A percentile compares a stretch with the other conserved stretches of the same genome.
Conservation (phyloP, 2,888 invertebrate species). For the Papilio protenor region DNA sequence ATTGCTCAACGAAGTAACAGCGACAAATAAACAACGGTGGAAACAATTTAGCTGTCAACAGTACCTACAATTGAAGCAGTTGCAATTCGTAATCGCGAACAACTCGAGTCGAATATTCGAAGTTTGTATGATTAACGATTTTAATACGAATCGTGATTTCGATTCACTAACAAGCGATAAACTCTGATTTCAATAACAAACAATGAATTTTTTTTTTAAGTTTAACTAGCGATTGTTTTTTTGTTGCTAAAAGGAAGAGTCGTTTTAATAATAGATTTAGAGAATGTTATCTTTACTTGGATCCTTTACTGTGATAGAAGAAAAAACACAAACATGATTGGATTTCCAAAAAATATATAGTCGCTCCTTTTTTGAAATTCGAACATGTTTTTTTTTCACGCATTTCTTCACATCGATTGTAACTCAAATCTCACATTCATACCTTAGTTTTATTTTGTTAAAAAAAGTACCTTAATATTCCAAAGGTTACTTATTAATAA, state of each 20-base stretch:
- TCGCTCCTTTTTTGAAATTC: no score
- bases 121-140: slow-evolving; percentile 31
- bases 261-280: no score
- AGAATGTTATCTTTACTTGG: no score
- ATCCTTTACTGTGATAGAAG: no score
- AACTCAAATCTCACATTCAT: no score
- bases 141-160: slow-evolving; percentile 1
- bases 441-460: no score
- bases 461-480: no score
- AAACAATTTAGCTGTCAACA: slow-evolving; percentile 45
- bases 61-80: slow-evolving; percentile 23
- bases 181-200: slow-evolving; percentile 5
- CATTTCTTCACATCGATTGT: no score
- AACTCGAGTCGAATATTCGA: slow-evolving; percentile 8
- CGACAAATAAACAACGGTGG: slow-evolving; percentile 47
- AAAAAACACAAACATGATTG: no score
- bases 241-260: neutral
- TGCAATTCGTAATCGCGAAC: slow-evolving; percentile 35
- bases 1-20: slow-evolving; percentile 32
- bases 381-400: no score
- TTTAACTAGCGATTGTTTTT: neutral
- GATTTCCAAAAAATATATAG: no score
- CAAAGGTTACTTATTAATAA: no score
- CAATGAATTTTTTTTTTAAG: neutral
- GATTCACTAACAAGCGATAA: neutral